phyloP scores from a whole-genome alignment of 1,140 invertebrate species.

The Pseudomyrmex flavicornis region DNA sequence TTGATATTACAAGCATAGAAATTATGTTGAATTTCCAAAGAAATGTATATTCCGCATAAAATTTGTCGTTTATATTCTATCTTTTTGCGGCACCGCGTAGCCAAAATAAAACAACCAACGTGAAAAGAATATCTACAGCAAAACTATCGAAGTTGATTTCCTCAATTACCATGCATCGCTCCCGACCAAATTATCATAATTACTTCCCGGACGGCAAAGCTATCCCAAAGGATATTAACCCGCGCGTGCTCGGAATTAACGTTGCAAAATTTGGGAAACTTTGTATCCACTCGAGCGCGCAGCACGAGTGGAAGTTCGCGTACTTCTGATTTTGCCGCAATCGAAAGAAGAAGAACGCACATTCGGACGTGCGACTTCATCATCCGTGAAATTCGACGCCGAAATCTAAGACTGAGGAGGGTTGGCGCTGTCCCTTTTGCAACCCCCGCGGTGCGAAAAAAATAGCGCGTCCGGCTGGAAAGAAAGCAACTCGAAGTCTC shows the following conservation, averaged over 20 bases:
- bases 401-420: conserved; percentile 25
- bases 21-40: not conserved
- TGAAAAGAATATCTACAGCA: not conserved
- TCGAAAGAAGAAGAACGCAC: conserved; percentile 40
- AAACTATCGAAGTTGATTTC: conserved; percentile 18
- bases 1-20: not conserved
- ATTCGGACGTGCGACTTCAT: conserved; percentile 46
- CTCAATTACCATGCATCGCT: conserved; percentile 13
- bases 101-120: not conserved
- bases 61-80: not conserved
- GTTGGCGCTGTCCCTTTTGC: not conserved
- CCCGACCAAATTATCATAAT: conserved; percentile 39
- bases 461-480: not conserved
- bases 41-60: not conserved
- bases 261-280: conserved; percentile 31
- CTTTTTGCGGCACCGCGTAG: not conserved
- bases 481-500: conserved; percentile 41
- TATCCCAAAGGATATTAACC: conserved; percentile 14
- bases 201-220: conserved; percentile 35
- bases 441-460: not conserved
- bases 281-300: conserved; percentile 31
- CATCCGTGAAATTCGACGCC: conserved; percentile 64
- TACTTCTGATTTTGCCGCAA: conserved; percentile 34
- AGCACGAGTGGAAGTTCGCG: conserved; percentile 8
- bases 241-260: conserved; percentile 37